Evolutionary conservation across 2,113 vertebrate species (phyloP), one percentile per base, ranked within the genome.

Genomic region (Spheniscus mendiculus): DNA sequence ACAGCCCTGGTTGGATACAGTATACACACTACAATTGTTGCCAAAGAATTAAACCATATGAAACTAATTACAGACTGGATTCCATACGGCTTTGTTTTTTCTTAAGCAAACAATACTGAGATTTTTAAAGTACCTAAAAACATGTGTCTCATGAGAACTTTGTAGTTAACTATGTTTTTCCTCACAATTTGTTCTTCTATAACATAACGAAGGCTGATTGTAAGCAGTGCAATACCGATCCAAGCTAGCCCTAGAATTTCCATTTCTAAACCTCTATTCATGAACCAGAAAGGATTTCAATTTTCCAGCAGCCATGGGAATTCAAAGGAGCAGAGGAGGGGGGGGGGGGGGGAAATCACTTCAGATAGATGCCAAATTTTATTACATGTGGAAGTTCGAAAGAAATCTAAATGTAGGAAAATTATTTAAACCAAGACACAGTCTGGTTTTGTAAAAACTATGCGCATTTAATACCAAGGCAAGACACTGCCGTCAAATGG

Each of bases 251-350:
- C 36, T 22, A 67, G 49, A 83, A 66, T 92, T 95, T 86, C 85
- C 74, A 80, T 66, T 93, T 73, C 70, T 72, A 79, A 96, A 87
- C 62, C 29, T 87, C 52, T 77, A 73, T 89, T 44, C 42, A 82
- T 47, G 89, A 89, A 89, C 29, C 44, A n/a, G 76, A 93, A 93
- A 93, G 58, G 59, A 94, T 81, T 91, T 90, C 44, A 66, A 44
- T 82, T 93, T 95, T 86, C 86, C 83, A 87, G 73, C 52, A 69
- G 56, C 87, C 42, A 45, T 0, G 11, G 83, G 83, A 83, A 90
- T 70, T 88, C 55, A 36, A 73, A 61, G 27, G 47, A 87, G 25
- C 10, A 53, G 12, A 22, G 47, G 47, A n/a, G n/a, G n/a, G n/a
- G n/a, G n/a, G n/a, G n/a, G n/a, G n/a, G n/a, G n/a, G n/a, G n/a